Base-by-base conservation (phyloP, 2,888 invertebrate genomes). In the Lithophane ornitopus region DNA sequence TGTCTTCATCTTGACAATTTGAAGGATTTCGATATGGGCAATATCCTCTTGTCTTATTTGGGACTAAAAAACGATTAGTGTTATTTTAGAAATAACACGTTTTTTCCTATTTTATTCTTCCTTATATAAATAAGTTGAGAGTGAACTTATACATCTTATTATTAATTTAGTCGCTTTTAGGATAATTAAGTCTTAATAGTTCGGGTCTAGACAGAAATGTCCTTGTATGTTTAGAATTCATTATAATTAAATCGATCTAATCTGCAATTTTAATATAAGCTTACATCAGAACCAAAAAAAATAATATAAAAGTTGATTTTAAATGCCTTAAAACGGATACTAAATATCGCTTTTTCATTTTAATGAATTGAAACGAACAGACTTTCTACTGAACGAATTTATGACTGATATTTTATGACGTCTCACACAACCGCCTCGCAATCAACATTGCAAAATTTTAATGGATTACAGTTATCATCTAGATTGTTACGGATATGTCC, bases 381-480 rank as follows among this genome's bases (percentile, higher is more conserved):
- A 79, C 87, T 85, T 85, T 85, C 87, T 70, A 80, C 59, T 62
- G 65, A 65, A 67, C 70, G n/a, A 72, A 49, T 71, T 77, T 71
- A 77, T 54, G 28, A 56, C 56, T 74, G 49, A 49, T 70, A 46
- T 39, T 22, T 52, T 49, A 56, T 78, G 76, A 80, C 76, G 72
- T 72, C 78, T 73, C 22, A 66, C 26, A 71, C 56, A 39, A 65
- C 67, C 14, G 49, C 62, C 44, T 77, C 68, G 75, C 74, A 81
- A 80, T 69, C 76, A 70, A 69, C 26, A n/a, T 85, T 79, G 58
- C 81, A 70, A 72, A 76, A 79, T 74, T 22, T 56, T 68, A 80
- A 80, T 86, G 75, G 59, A 56, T 70, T 76, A 77, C 62, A 72
- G 71, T 75, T 74, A 77, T 70, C 49, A 65, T 61, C 26, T 39